phyloP scores from a whole-genome alignment of 2,797 vertebrate genomes.

The Myotis myotis region DNA sequence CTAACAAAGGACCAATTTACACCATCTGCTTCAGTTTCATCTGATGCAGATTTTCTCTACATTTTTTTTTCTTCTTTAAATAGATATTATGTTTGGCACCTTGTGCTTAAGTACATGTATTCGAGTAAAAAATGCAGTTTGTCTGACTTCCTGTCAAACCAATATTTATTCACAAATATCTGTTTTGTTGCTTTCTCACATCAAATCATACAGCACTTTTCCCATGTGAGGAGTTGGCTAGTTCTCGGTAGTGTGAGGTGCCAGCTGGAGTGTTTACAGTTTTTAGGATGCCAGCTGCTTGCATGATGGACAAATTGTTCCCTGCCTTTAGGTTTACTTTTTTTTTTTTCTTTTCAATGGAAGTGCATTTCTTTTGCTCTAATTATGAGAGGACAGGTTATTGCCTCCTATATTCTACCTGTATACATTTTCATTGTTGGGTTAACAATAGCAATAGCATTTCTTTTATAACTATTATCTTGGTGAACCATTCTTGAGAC shows the following conservation, averaged over 20 bases:
- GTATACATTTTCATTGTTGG: slow-evolving; percentile 8
- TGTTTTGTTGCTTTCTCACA: slow-evolving; percentile 86
- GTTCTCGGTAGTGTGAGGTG: slow-evolving; percentile 80
- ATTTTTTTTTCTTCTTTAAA: slow-evolving; percentile 52
- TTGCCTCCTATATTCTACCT: background rate
- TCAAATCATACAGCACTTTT: slow-evolving; percentile 84
- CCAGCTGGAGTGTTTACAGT: slow-evolving; percentile 85
- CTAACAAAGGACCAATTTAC: slow-evolving; percentile 74
- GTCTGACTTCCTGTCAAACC: slow-evolving; percentile 85
- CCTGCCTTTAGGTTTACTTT: slow-evolving; percentile 23
- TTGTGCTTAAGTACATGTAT: slow-evolving; percentile 58
- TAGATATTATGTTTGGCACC: slow-evolving; percentile 63
- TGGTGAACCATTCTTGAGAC: background rate
- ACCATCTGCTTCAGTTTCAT: slow-evolving; percentile 72
- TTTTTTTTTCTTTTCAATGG: background rate
- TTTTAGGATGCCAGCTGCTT: slow-evolving; percentile 85
- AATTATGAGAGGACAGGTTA: background rate
- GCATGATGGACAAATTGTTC: slow-evolving; percentile 71
- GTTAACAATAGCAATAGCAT: background rate
- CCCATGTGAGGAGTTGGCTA: slow-evolving; percentile 84
- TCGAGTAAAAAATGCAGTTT: slow-evolving; percentile 69
- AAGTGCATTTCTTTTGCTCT: background rate
- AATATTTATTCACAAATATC: slow-evolving; percentile 87
- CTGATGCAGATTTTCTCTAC: slow-evolving; percentile 47
- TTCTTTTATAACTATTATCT: background rate